These are phyloP conservation scores for Arrhopalites spinosus DNA, from an alignment of 2,888 invertebrate species.

Conservation along the genomic window DNA sequence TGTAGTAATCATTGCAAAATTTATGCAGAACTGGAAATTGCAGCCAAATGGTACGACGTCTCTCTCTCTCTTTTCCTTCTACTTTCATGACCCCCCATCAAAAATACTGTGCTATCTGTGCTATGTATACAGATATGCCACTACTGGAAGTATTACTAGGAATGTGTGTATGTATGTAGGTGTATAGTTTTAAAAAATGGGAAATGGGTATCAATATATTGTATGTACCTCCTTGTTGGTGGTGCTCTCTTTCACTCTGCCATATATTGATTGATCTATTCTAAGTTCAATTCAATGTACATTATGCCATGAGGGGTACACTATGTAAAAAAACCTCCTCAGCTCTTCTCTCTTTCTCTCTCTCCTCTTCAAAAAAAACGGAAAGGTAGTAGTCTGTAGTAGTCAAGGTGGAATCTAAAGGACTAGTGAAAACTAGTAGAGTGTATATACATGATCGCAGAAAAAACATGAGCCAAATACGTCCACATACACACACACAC, in stretches of 20 bases:
- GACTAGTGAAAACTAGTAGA: not conserved
- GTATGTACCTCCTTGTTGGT: too few relatives aligned
- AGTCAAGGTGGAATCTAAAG: too few relatives aligned
- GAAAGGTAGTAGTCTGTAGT: too few relatives aligned
- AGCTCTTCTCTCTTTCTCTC: too few relatives aligned
- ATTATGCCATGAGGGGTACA: not conserved
- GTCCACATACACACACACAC: not conserved
- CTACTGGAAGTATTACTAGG: too few relatives aligned
- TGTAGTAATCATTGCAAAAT: constrained; percentile 12
- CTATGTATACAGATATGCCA: too few relatives aligned
- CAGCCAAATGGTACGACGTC: not conserved
- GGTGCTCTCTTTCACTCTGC: not conserved
- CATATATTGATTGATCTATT: constrained; percentile 17
- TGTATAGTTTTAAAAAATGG: too few relatives aligned
- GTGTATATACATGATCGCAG: not conserved
- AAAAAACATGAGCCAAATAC: not conserved
- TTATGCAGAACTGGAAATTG: constrained; percentile 5
- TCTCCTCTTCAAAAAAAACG: too few relatives aligned
- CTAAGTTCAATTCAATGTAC: not conserved
- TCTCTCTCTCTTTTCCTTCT: not conserved
- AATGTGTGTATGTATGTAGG: too few relatives aligned
- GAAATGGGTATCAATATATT: too few relatives aligned
- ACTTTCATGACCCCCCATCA: too few relatives aligned
- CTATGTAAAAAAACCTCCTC: not conserved
- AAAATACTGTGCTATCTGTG: too few relatives aligned